A percentile compares a stretch with the other conserved stretches of the same genome.
Conservation (phyloP, 64 coral and sea anemone species). For the Pachyseris speciosa region DNA sequence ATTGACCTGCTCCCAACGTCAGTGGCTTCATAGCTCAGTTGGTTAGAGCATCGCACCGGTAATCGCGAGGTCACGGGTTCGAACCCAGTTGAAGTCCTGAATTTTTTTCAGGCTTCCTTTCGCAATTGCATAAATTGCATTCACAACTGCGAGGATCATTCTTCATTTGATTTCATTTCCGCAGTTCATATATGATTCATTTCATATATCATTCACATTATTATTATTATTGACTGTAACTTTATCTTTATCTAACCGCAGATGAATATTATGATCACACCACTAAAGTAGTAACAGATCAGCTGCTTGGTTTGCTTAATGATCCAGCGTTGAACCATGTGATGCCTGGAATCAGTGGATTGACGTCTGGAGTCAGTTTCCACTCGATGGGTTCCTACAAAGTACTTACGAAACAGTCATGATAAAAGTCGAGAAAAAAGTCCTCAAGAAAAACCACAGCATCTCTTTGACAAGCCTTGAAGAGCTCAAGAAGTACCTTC, state of each 20-base stretch:
- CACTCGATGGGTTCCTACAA: constrained; percentile 44
- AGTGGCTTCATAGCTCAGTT: too few relatives aligned
- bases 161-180: too few relatives aligned
- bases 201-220: too few relatives aligned
- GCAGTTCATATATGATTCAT: too few relatives aligned
- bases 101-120: too few relatives aligned
- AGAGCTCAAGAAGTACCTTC: constrained; percentile 37
- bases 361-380: constrained; percentile 55
- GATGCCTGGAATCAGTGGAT: constrained; percentile 39
- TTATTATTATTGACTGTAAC: neutral
- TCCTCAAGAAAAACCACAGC: neutral
- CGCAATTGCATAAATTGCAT: too few relatives aligned
- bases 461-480: neutral
- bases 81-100: too few relatives aligned
- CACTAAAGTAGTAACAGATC: constrained; percentile 35
- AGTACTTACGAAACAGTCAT: constrained; percentile 23
- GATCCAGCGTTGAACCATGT: neutral
- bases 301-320: neutral
- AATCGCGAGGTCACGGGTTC: too few relatives aligned
- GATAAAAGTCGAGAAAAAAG: constrained; percentile 12
- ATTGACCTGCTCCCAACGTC: too few relatives aligned
- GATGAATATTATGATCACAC: constrained; percentile 36
- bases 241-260: constrained; percentile 26
- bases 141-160: too few relatives aligned
- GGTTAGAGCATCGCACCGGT: too few relatives aligned